Base-by-base conservation (phyloP, 2,797 vertebrate species). In the Diplodus puntazzo region DNA sequence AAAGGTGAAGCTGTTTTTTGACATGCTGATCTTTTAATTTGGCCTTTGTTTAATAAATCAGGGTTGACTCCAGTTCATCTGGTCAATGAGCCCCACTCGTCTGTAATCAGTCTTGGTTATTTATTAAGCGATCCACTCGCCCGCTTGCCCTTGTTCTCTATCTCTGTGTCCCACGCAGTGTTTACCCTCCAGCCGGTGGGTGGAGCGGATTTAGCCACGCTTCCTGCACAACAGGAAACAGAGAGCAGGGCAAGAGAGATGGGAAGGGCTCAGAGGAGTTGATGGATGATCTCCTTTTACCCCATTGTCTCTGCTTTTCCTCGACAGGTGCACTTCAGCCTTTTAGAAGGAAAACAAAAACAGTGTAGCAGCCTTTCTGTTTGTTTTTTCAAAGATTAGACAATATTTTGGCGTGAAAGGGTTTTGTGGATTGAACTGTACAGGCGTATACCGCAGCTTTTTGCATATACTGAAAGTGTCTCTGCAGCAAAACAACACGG, bases 191-290 rank as follows among this genome's bases (percentile, higher is more conserved):
- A 27, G 70, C 75, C 57, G 81, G 83, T 87, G 89, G 92, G 92
- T 89, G 90, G 92, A 88, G 92, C 34, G 83, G 86, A 84, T 88
- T 86, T 70, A 52, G 78, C 80, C 55, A 48, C 3, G 69, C 88
- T 93, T 95, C 94, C 94, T 93, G 86, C 88, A 91, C 90, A 94
- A 94, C 93, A 95, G 94, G 94, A 95, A 93, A 86, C 83, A 75
- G 83, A 71, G 85, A 84, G 76, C 82, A 60, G 73, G 66, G 83
- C 25, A 18, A 78, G 75, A 75, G 81, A 81, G 88, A 81, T 73
- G 85, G 89, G 89, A 88, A 84, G 79, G 85, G 87, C 78, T 89
- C 71, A 46, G 58, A 88, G 81, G 80, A 88, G 87, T 81, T 92
- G 91, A 92, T 90, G 61, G 90, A 92, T 84, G 83, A 83, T 70